Percentiles rank a stretch among this genome's conserved stretches.
These are phyloP conservation scores for Anthrax anthrax DNA, from an alignment of 2,888 invertebrate species.

Conservation along the genomic window DNA sequence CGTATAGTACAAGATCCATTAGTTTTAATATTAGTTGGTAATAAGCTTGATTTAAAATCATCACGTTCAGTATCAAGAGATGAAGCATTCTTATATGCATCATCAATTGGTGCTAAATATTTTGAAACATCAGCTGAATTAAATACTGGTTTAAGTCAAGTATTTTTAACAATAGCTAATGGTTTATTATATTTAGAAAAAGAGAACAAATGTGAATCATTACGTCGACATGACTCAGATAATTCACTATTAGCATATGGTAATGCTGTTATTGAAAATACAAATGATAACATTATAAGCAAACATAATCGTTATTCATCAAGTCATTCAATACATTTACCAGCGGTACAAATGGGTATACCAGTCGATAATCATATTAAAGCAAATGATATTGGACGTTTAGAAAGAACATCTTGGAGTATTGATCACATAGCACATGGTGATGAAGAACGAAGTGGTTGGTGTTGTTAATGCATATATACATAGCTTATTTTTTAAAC, in stretches of 20 bases:
- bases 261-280: not conserved
- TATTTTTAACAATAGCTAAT: conserved; percentile 52
- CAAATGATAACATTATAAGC: not conserved
- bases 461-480: conserved; percentile 53
- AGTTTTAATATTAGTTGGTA: conserved; percentile 69
- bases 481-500: conserved; percentile 11
- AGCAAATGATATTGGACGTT: conserved; percentile 46
- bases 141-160: conserved; percentile 61
- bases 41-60: conserved; percentile 63
- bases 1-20: conserved; percentile 67
- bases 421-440: conserved; percentile 54
- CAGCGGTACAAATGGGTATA: conserved; percentile 29
- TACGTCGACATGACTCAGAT: conserved; percentile 47
- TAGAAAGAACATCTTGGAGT: conserved; percentile 49
- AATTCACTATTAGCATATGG: conserved; percentile 32
- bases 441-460: conserved; percentile 40
- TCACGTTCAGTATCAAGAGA: conserved; percentile 46
- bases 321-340: conserved; percentile 23
- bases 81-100: conserved; percentile 64
- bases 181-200: conserved; percentile 44
- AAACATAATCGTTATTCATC: not conserved
- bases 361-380: conserved; percentile 41
- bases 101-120: conserved; percentile 67
- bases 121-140: conserved; percentile 73
- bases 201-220: conserved; percentile 36